Conservation (phyloP, 1,140 invertebrate species). For the Tetramorium alpestre region DNA sequence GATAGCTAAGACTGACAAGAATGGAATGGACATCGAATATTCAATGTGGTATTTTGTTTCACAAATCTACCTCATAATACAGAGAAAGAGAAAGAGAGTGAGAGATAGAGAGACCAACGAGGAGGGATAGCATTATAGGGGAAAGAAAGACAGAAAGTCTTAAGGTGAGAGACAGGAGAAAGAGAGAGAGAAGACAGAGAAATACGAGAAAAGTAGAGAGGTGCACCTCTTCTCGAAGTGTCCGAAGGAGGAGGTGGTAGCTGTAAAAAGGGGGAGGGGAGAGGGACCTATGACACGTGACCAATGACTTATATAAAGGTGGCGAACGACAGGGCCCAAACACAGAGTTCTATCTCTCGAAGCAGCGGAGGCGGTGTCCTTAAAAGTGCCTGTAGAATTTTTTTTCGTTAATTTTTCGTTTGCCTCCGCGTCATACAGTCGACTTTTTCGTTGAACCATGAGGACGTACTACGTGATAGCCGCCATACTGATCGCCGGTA, state of each 20-base stretch:
- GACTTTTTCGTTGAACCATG: constrained; percentile 74
- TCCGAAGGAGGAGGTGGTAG: constrained; percentile 67
- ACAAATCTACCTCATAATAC: constrained; percentile 14
- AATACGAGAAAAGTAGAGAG: constrained; percentile 49
- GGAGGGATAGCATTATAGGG: constrained; percentile 36
- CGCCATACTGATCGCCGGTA: constrained; percentile 85
- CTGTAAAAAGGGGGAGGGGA: constrained; percentile 53
- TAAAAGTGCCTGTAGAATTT: constrained; percentile 63
- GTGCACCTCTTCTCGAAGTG: constrained; percentile 78
- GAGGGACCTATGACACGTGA: constrained; percentile 83
- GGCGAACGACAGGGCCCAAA: constrained; percentile 81
- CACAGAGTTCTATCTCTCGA: constrained; percentile 83
- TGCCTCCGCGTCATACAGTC: constrained; percentile 16
- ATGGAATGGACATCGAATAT: not conserved
- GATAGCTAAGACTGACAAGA: not conserved
- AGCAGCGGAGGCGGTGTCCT: constrained; percentile 76
- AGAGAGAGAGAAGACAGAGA: constrained; percentile 38
- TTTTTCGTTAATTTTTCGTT: constrained; percentile 63
- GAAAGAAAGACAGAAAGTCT: constrained; percentile 39
- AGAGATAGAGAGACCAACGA: constrained; percentile 51
- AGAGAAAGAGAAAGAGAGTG: constrained; percentile 57
- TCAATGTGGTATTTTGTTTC: not conserved
- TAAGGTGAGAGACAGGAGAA: constrained; percentile 9
- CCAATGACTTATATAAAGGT: constrained; percentile 85
- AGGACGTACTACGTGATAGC: constrained; percentile 84